Evolutionary conservation across 2,113 vertebrate genomes (phyloP), one percentile per base, ranked within the genome.

Genomic region (Phaethornis superciliosus): DNA sequence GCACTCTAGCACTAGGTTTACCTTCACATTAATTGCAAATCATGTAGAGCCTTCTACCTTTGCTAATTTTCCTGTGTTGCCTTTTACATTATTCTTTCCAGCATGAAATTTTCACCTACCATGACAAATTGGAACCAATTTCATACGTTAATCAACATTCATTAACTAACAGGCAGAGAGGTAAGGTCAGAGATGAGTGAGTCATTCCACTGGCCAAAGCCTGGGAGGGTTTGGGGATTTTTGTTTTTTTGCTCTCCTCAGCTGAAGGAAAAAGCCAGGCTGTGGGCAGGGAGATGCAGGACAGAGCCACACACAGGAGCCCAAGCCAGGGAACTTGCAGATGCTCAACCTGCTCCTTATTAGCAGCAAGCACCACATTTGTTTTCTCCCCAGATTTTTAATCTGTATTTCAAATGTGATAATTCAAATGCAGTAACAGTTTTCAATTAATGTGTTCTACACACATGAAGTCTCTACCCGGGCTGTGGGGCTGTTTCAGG

Each of bases 131-230:
- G 33, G 52, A 80, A 46, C 37, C 71, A 21, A 47, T 93, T 93
- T 75, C 71, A 63, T 26, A 70, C 42, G 76, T 89, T 90, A 82
- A 91, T 84, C 78, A 88, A 13, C 55, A 7, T 59, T 82, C 82
- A 85, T 88, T 80, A 76, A 22, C 46, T 63, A 85, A 88, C 0
- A 32, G 47, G 72, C 58, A 62, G 71, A 70, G 33, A 67, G n/a
- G 59, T 22, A 17, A 64, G 68, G 74, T 32, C 42, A 71, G 22
- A 11, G 23, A 12, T 15, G 58, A 44, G 21, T 0, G 37, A 85
- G 60, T 26, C n/a, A 10, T 12, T 58, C 16, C 58, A 54, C 59
- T 9, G 67, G 40, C 35, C 90, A 62, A 60, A 64, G 18, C 3
- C 52, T 44, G 27, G 0, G 22, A 65, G 15, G 49, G 6, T 32